Evolutionary conservation across 2,888 invertebrate species (phyloP).

Genomic region (Chydorus sphaericus): DNA sequence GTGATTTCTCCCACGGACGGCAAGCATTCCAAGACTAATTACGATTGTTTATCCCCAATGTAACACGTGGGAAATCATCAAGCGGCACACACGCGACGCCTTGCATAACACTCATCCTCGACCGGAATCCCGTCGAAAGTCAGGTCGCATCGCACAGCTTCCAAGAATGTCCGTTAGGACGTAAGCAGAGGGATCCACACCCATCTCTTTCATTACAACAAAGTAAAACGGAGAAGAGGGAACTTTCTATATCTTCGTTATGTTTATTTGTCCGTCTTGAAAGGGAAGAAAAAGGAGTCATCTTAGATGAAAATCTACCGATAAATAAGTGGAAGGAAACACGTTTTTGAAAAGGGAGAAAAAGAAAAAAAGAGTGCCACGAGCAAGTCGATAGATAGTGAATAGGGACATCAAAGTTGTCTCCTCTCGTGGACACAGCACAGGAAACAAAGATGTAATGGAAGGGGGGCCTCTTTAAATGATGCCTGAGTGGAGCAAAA

Average conservation of each 20-base stretch:
- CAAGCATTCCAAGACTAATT: background rate
- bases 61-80: slow-evolving; percentile 6
- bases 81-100: no score
- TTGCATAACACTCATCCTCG: no score
- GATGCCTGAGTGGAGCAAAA: background rate
- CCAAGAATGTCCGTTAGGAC: no score
- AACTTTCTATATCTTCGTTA: no score
- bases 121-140: no score
- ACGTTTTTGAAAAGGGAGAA: background rate
- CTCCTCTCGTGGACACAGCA: background rate
- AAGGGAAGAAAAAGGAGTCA: background rate
- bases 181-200: no score
- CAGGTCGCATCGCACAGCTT: no score
- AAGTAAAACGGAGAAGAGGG: no score
- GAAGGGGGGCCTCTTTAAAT: background rate
- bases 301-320: no score
- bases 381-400: background rate
- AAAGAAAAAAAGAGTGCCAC: background rate
- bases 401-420: slow-evolving; percentile 8
- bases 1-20: background rate
- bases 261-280: no score
- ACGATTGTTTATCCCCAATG: slow-evolving; percentile 1
- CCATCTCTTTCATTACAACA: no score
- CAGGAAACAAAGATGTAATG: background rate
- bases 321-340: background rate